Base-by-base conservation (phyloP, 2,888 invertebrate genomes). In the Oxycera nigricornis region DNA sequence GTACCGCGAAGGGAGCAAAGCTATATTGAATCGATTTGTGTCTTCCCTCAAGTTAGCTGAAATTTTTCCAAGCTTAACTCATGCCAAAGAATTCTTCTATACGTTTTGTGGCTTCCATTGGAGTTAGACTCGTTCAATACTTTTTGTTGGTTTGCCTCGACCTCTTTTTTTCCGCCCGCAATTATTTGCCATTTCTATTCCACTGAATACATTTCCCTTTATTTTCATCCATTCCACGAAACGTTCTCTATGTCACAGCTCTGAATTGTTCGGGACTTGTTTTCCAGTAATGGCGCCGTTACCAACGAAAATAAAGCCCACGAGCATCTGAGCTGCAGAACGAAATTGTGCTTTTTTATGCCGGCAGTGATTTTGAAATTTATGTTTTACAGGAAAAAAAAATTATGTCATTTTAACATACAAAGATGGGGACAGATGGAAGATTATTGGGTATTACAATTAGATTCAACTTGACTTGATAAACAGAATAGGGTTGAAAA, bases 381-480 rank as follows among this genome's bases (percentile, higher is more conserved):
- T 61, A 30, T 61, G 28, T 61, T 9, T 7, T 22, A n/a, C 7
- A 28, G 61, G 30, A 61, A 61, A 30, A 14, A 31, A n/a, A 61
- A 30, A 61, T 61, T 61, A 30, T 61, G 31, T 28, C 61, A 61
- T 55, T 9, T 17, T 55, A n/a, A n/a, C n/a, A n/a, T n/a, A n/a
- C n/a, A n/a, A n/a, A n/a, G n/a, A n/a, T n/a, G n/a, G n/a, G n/a
- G n/a, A n/a, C n/a, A n/a, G n/a, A n/a, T n/a, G n/a, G n/a, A n/a
- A n/a, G n/a, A n/a, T n/a, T n/a, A n/a, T n/a, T n/a, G n/a, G n/a
- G n/a, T n/a, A n/a, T n/a, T n/a, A n/a, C n/a, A n/a, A n/a, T n/a
- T n/a, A n/a, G n/a, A n/a, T n/a, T n/a, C n/a, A n/a, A n/a, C n/a
- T n/a, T n/a, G n/a, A n/a, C n/a, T n/a, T n/a, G n/a, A n/a, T n/a